Percentiles rank a stretch among this genome's conserved stretches.
These are phyloP conservation scores for Poeciliopsis occidentalis DNA, from an alignment of 2,113 vertebrate species.

Conservation along the genomic window DNA sequence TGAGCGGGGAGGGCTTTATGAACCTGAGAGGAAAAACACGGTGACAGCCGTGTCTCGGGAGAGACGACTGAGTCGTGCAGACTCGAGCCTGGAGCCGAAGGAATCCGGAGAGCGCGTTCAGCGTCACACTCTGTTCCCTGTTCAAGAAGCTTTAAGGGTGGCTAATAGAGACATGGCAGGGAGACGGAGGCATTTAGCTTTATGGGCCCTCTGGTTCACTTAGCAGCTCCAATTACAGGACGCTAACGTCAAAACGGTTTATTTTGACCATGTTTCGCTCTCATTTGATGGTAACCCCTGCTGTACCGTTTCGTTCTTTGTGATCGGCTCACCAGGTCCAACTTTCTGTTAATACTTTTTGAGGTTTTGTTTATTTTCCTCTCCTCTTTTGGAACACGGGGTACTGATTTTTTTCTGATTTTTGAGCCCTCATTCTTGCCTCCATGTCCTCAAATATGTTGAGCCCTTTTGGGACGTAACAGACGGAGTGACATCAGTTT, in stretches of 20 bases:
- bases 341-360: no score
- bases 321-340: no score
- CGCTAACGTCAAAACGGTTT: not conserved
- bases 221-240: conserved; percentile 19
- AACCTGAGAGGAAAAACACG: conserved; percentile 50
- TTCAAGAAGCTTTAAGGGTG: conserved; percentile 27
- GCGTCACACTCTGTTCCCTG: conserved; percentile 25
- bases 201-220: conserved; percentile 29
- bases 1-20: conserved; percentile 44
- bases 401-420: no score
- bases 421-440: no score
- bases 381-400: no score
- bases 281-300: not conserved
- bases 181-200: conserved; percentile 42
- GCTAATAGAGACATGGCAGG: conserved; percentile 13
- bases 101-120: conserved; percentile 40
- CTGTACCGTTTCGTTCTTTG: no score
- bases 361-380: no score
- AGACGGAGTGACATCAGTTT: conserved; percentile 37
- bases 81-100: conserved; percentile 54
- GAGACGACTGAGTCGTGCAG: conserved; percentile 37
- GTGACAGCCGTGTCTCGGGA: conserved; percentile 46
- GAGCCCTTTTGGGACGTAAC: no score
- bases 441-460: no score
- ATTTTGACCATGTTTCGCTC: not conserved